phyloP scores from a whole-genome alignment of 2,113 vertebrate genomes.

The Monopterus albus region DNA sequence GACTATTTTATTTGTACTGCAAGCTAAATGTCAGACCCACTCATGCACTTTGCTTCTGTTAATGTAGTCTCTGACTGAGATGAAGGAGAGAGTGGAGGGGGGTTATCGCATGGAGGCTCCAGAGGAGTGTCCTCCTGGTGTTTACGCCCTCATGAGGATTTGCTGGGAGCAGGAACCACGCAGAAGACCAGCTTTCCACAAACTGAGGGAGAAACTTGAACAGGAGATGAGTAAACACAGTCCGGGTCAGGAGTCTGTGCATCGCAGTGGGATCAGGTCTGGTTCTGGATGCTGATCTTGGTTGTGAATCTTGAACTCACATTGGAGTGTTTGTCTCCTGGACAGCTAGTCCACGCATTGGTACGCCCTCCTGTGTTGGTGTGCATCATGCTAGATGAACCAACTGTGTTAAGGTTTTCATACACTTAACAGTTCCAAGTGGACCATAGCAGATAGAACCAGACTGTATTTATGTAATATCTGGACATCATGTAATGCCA shows the following conservation, averaged over 20 bases:
- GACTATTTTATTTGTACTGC: too few species aligned
- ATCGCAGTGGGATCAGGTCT: neutral
- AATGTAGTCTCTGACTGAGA: constrained; percentile 86
- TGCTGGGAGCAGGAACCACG: constrained; percentile 92
- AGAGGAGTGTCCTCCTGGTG: constrained; percentile 80
- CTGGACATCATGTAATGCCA: too few species aligned
- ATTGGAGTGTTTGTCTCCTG: too few species aligned
- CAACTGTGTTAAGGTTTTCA: neutral
- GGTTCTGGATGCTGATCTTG: constrained; percentile 28
- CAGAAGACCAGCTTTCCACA: constrained; percentile 88
- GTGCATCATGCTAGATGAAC: neutral
- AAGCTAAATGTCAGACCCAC: too few species aligned
- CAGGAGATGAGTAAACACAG: constrained; percentile 66
- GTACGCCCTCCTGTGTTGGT: neutral
- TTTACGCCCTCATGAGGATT: constrained; percentile 87
- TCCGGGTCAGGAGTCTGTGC: neutral
- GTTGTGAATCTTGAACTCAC: neutral
- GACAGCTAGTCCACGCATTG: neutral
- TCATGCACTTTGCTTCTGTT: neutral
- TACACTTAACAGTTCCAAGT: too few species aligned
- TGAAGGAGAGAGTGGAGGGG: constrained; percentile 84
- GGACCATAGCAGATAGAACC: neutral
- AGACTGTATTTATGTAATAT: neutral
- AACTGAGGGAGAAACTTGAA: constrained; percentile 87
- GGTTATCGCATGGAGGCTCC: constrained; percentile 93